Evolutionary conservation across 1,140 invertebrate genomes (phyloP).

Genomic region (Zaprionus africanus): DNA sequence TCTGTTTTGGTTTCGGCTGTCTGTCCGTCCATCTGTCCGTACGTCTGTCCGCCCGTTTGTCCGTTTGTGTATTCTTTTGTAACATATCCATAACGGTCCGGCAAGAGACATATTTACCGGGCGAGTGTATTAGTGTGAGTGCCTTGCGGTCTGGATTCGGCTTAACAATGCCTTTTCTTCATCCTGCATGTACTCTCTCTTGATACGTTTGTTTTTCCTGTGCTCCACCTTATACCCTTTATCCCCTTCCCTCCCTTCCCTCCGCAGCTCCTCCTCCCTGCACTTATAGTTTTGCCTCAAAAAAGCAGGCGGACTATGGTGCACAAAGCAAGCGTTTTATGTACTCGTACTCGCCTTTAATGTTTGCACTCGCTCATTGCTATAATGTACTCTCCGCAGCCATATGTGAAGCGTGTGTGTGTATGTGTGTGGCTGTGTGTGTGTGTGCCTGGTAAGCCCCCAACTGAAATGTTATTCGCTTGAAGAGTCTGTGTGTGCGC

Average conservation of each 20-base stretch:
- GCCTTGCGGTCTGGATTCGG: conserved; percentile 65
- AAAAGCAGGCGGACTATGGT: conserved; percentile 54
- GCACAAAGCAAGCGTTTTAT: conserved; percentile 78
- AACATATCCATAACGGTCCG: conserved; percentile 63
- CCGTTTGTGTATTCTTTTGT: conserved; percentile 45
- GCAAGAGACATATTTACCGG: conserved; percentile 27
- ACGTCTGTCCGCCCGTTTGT: conserved; percentile 20
- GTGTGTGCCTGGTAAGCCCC: conserved; percentile 12
- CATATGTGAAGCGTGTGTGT: conserved; percentile 12
- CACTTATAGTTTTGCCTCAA: conserved; percentile 33
- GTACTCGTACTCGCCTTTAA: conserved; percentile 73
- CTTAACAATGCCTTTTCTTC: conserved; percentile 69
- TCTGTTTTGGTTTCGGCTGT: conserved; percentile 29
- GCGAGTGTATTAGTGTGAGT: conserved; percentile 31
- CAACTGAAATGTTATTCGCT: not conserved
- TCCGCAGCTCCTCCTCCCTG: not conserved
- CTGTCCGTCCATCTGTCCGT: conserved; percentile 25
- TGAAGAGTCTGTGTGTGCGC: conserved; percentile 5
- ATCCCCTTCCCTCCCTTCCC: not conserved
- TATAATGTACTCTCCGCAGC: conserved; percentile 67
- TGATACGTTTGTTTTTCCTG: conserved; percentile 68
- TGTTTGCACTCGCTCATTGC: conserved; percentile 68
- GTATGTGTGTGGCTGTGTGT: conserved; percentile 19
- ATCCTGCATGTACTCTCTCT: conserved; percentile 28
- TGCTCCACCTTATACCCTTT: conserved; percentile 1